Base-by-base conservation (phyloP, 1,140 invertebrate species). In the Anastrepha obliqua region DNA sequence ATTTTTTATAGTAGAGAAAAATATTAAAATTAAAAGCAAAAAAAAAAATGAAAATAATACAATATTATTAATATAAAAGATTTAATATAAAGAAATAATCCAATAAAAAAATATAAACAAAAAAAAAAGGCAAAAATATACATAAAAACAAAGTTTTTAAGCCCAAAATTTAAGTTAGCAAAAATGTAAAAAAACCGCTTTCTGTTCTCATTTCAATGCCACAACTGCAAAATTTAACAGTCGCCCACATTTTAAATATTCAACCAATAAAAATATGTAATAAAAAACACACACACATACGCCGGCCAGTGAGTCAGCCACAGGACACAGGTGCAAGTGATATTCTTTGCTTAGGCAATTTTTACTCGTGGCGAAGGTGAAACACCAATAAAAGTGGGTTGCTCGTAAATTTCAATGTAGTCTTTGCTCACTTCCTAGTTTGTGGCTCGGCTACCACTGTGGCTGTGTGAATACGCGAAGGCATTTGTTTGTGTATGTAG, bases 1-100 rank as follows among this genome's bases (percentile, higher is more conserved):
- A 8, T 60, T 20, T 55, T 59, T 58, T 59, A n/a, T 58, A n/a
- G n/a, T 59, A 86, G 29, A 86, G 39, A 59, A 86, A 86, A 86
- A 59, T 29, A 86, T 15, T 20, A 86, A 86, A 59, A 29, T 29
- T 47, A 20, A 60, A 86, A 86, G n/a, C n/a, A 58, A 59, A 29
- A 29, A 86, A 86, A 86, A 59, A 86, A 86, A 60, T 59, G 11
- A 86, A 86, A 59, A 59, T 59, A 20, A 2, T 59, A 60, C 6
- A 86, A 86, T 29, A 85, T 55, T 55, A 85, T n/a, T 58, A 51
- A 17, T 85, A 17, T 17, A 47, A 85, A 51, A 55, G n/a, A n/a
- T n/a, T n/a, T 58, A 51, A 17, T 85, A 17, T 17, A 47, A 85
- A 51, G 2, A 47, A 47, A 55, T 20, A 85, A 85, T 51, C 2